Conservation (phyloP, 1,140 invertebrate species). For the Calliopsis andreniformis region DNA sequence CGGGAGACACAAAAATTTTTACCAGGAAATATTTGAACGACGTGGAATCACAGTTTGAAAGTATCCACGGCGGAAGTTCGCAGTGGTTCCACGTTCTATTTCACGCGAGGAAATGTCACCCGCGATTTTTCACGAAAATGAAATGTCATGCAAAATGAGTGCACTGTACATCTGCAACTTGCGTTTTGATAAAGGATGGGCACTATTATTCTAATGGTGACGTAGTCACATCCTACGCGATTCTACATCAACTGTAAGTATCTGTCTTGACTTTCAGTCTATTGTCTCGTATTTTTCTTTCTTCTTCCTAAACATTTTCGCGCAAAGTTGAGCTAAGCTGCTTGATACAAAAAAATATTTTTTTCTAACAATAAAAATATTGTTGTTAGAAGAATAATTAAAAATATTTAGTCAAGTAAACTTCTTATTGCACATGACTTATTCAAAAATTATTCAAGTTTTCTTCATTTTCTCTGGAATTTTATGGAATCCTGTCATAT, state of each 20-base stretch:
- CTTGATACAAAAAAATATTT: too few relatives aligned
- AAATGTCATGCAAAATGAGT: constrained; percentile 64
- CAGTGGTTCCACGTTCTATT: constrained; percentile 56
- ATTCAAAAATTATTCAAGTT: too few relatives aligned
- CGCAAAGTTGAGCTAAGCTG: neutral
- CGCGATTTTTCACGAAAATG: constrained; percentile 62
- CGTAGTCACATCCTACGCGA: constrained; percentile 54
- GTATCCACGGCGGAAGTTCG: constrained; percentile 45
- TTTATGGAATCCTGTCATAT: too few relatives aligned
- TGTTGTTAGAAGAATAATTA: too few relatives aligned
- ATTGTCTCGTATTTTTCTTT: neutral
- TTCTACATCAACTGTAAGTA: constrained; percentile 59
- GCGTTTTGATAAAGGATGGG: constrained; percentile 63
- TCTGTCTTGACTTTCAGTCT: constrained; percentile 39
- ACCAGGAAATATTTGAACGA: constrained; percentile 38
- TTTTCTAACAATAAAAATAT: too few relatives aligned
- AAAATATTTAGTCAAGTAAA: too few relatives aligned
- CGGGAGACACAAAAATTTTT: constrained; percentile 11
- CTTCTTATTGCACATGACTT: too few relatives aligned
- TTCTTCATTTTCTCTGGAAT: too few relatives aligned
- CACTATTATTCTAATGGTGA: constrained; percentile 59
- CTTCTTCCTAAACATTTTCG: neutral
- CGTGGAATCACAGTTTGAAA: constrained; percentile 52
- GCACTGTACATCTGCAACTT: constrained; percentile 58
- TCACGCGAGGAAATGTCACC: constrained; percentile 45